These are phyloP conservation scores for Drosophila merina DNA, from an alignment of 2,888 invertebrate genomes.

Conservation along the genomic window DNA sequence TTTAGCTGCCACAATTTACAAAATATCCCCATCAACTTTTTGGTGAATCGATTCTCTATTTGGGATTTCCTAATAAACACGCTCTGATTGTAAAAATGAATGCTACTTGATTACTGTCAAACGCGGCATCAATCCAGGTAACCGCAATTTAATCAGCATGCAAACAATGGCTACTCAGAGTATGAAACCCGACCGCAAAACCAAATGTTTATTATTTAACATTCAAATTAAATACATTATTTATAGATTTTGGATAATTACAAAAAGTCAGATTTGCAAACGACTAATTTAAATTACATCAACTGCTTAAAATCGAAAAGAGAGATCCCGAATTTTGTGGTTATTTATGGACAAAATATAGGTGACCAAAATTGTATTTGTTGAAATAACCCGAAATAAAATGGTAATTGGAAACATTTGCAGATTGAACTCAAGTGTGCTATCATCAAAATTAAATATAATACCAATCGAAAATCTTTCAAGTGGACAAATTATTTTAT, in stretches of 20 bases:
- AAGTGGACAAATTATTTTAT: not conserved
- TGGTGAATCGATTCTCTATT: not conserved
- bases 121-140: conserved; percentile 27
- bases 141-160: conserved; percentile 70
- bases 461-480: conserved; percentile 9
- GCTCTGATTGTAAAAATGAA: not conserved
- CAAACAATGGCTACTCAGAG: conserved; percentile 31
- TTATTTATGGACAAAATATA: conserved; percentile 14
- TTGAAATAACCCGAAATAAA: not conserved
- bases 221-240: conserved; percentile 73
- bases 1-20: too few species aligned
- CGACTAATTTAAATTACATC: conserved; percentile 48
- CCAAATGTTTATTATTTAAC: conserved; percentile 77
- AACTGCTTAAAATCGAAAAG: conserved; percentile 51
- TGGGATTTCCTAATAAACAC: conserved; percentile 2
- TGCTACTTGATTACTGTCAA: conserved; percentile 42
- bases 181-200: conserved; percentile 54
- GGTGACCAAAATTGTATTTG: conserved; percentile 44
- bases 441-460: conserved; percentile 11
- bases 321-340: conserved; percentile 33
- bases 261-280: conserved; percentile 34
- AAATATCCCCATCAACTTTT: not conserved
- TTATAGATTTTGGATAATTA: conserved; percentile 68
- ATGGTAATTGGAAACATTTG: not conserved
- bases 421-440: not conserved